Evolutionary conservation across 2,888 invertebrate species (phyloP), one percentile per base, ranked within the genome.

Genomic region (Lasioglossum oenotherae): DNA sequence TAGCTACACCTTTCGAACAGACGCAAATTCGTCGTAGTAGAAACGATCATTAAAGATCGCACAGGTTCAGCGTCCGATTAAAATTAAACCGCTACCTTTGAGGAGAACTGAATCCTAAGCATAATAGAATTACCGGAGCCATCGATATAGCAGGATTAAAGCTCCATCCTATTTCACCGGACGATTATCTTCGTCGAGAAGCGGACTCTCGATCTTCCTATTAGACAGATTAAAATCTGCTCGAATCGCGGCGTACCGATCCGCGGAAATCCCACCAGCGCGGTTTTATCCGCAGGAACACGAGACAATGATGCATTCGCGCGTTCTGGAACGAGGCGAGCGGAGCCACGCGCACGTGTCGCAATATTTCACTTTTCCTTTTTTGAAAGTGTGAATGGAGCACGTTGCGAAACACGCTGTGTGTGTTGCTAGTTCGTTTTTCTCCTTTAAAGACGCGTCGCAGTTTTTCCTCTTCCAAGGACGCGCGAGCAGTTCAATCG

Each of bases 351-450:
- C 53, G 35, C 67, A 35, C 35, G 67, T 69, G 69, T 69, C 5
- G 69, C 69, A 69, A 69, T n/a, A 38, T 41, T 23, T 12, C 69
- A n/a, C 41, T 41, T 69, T n/a, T 69, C 69, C 69, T 69, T 69
- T 69, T 69, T 41, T 23, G 69, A 69, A 69, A 69, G 41, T 41
- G 69, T 12, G 35, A 69, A 69, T 12, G 23, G 14, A 10, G 35
- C 38, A 38, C 41, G 38, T 12, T 69, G n/a, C 69, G 41, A 69
- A 69, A 69, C 38, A n/a, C 23, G n/a, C 23, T 69, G n/a, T n/a
- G n/a, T n/a, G n/a, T n/a, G 23, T 10, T 41, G 12, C 23, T 23
- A 19, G 23, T 23, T 10, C 10, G 1, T 69, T 41, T 69, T 67
- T 35, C 31, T 31, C 16, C 31, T 4, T 64, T 4, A 31, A 64